Evolutionary conservation across 2,797 vertebrate genomes (phyloP), one percentile per base, ranked within the genome.

Genomic region (Zalophus californianus): DNA sequence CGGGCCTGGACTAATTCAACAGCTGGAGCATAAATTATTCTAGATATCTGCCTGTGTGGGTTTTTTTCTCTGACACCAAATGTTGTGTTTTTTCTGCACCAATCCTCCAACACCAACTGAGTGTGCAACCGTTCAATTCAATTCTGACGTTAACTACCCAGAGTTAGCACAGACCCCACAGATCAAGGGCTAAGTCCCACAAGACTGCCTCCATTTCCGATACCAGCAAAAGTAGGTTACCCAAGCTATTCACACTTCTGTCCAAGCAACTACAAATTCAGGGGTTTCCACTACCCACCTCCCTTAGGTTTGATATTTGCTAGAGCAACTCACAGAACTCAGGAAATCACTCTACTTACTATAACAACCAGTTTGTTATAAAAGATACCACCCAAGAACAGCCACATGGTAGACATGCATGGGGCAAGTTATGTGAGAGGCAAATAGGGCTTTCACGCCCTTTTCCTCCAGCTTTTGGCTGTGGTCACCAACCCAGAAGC

Each of bases 391-490:
- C 21, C 35, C 75, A 62, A 78, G 52, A 91, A 60, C 13, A 70
- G 35, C 29, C 25, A 9, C 27, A 8, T 13, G 52, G 78, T 41
- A 89, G 64, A 50, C 52, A n/a, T 29, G 11, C 72, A 21, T 4
- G 70, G 7, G 66, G 4, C 7, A 41, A 44, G 41, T 29, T 12
- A 2, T 58, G 4, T 27, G 84, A 2, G 52, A 62, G 35, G 32
- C 1, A 1, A 3, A 0, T 16, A 1, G n/a, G 48, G 10, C 6
- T 9, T 12, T 11, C 7, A 0, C 3, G 27, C 14, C 72, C 13
- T 86, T 68, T 62, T 27, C 70, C 29, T 73, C 54, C 54, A 58
- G 44, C 62, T 10, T 5, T 1, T 48, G 52, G 14, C 5, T 48
- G 7, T 60, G n/a, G 68, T 64, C 86, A n/a, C 52, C 60, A 62